Evolutionary conservation across 2,888 invertebrate species (phyloP), one percentile per base, ranked within the genome.

Genomic region (Cenopis cana): DNA sequence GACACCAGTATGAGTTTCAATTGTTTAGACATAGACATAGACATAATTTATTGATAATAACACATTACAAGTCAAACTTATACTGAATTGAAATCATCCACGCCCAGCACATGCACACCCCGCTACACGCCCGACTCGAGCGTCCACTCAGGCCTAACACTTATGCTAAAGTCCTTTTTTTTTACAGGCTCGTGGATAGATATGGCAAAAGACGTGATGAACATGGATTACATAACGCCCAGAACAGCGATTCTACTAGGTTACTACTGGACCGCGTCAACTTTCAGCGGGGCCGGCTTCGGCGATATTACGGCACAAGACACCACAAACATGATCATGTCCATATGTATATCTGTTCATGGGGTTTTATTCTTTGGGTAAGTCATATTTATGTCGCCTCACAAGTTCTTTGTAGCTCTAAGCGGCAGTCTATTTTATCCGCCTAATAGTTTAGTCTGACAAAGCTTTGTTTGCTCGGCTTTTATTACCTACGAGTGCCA

Each of bases 291-390:
- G 33, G 90, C 91, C 66, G 94, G 94, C 12, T 93, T 94, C 73
- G 94, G 94, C 66, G 94, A 94, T 77, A 86, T 94, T 72, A 87
- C 86, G 24, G 89, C 94, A 0, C 89, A 93, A 74, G 89, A 90
- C 76, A 83, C 88, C 62, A 75, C 79, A 52, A 90, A 91, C 77
- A 89, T 93, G 86, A 79, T 93, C 64, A 78, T 94, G 72, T 86
- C 90, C 73, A 89, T 90, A 74, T 86, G 89, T 69, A 85, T 89
- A 68, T 89, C 87, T 75, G 77, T 93, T 74, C 93, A 92, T 77
- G 94, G 94, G 38, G 87, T 87, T 73, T 81, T 94, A 74, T 93
- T 94, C 79, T 93, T 94, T 80, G 94, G 94, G 93, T 93, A 84
- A 75, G 82, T 73, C 18, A 17, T 36, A 49, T 6, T 12, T 33